Evolutionary conservation across 2,888 invertebrate genomes (phyloP).

Genomic region (Drosophila affinis): DNA sequence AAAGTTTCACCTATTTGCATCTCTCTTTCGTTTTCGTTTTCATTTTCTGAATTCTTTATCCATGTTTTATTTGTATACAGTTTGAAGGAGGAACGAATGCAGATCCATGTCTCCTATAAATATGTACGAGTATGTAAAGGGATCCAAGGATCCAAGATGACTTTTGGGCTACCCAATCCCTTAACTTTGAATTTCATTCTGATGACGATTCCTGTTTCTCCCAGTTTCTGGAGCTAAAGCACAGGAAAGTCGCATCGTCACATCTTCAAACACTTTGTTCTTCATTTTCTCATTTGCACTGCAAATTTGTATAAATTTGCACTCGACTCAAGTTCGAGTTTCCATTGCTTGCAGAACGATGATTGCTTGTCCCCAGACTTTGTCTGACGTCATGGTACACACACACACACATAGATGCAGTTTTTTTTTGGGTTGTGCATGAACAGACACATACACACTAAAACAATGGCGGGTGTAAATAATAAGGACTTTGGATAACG

Average conservation of each 20-base stretch:
- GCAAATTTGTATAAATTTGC: conserved; percentile 31
- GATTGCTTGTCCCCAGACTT: conserved; percentile 34
- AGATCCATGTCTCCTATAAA: no score
- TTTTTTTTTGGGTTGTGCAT: conserved; percentile 49
- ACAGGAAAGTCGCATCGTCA: no score
- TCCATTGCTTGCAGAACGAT: conserved; percentile 1
- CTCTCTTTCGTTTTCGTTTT: neutral
- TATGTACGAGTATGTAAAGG: no score
- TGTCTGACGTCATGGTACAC: conserved; percentile 58
- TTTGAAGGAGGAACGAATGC: conserved; percentile 3
- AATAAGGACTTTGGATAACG: conserved; percentile 52
- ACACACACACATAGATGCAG: conserved; percentile 30
- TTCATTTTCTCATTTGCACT: conserved; percentile 12
- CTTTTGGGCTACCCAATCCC: neutral
- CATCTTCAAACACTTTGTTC: neutral
- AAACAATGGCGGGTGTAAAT: conserved; percentile 66
- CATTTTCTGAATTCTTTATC: neutral
- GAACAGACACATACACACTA: conserved; percentile 26
- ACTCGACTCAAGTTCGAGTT: conserved; percentile 34
- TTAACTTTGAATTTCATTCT: no score
- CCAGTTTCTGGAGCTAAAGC: no score
- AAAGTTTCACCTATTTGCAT: conserved; percentile 28
- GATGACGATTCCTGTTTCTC: no score
- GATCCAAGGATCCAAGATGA: no score
- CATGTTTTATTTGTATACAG: conserved; percentile 8